Percentiles rank a stretch among this genome's conserved stretches.
Conservation (phyloP, 2,888 invertebrate genomes). For the Kryphioiulus occultus region DNA sequence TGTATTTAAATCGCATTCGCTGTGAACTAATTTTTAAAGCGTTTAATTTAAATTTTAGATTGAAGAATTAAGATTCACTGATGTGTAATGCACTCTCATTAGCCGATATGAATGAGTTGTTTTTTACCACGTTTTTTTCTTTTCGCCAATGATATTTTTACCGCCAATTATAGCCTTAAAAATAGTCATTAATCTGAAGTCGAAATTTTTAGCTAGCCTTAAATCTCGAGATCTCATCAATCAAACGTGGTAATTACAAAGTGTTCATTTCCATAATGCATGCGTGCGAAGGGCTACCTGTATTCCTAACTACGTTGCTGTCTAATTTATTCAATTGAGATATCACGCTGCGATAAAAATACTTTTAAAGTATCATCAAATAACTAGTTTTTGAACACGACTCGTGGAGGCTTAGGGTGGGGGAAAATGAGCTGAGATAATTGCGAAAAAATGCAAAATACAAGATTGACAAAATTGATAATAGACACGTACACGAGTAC, state of each 20-base stretch:
- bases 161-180: background rate
- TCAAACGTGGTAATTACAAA: conserved; percentile 20
- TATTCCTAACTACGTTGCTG: background rate
- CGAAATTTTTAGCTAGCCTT: background rate
- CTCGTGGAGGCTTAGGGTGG: background rate
- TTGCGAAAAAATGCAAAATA: conserved; percentile 26
- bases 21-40: background rate
- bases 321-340: conserved; percentile 21
- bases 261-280: conserved; percentile 20
- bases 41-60: conserved; percentile 12
- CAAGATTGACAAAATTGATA: conserved; percentile 24
- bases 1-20: background rate
- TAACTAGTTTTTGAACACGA: conserved; percentile 10
- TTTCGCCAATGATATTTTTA: background rate
- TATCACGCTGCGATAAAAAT: conserved; percentile 7
- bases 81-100: conserved; percentile 27
- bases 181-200: background rate
- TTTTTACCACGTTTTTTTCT: background rate
- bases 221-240: conserved; percentile 7
- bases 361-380: conserved; percentile 28
- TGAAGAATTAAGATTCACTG: background rate
- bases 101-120: background rate
- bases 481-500: background rate
- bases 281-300: conserved; percentile 3
- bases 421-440: background rate